A percentile compares a stretch with the other conserved stretches of the same genome.
Conservation (phyloP, 2,797 vertebrate species). For the Uromys caudimaculatus region DNA sequence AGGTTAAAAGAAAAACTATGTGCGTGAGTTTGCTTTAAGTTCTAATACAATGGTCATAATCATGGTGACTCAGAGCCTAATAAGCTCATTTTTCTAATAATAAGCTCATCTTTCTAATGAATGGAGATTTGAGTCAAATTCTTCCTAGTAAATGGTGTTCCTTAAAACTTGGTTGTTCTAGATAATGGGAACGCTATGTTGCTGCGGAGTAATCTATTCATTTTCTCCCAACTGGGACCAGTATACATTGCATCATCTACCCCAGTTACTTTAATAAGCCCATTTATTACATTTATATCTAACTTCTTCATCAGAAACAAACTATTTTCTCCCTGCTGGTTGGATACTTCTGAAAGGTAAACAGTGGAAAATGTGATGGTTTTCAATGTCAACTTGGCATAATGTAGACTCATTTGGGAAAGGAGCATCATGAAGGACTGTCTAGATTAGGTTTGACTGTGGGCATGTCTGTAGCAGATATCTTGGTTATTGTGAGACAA, state of each 20-base stretch:
- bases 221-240: not conserved
- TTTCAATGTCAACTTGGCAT: not conserved
- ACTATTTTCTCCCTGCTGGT: not conserved
- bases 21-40: conserved; percentile 47
- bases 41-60: conserved; percentile 24
- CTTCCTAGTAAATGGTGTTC: not conserved
- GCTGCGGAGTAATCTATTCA: conserved; percentile 9
- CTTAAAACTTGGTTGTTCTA: conserved; percentile 34
- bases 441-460: not conserved
- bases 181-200: not conserved
- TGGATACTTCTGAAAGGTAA: conserved; percentile 19
- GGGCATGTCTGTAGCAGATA: not conserved
- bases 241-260: not conserved
- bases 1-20: conserved; percentile 2
- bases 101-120: not conserved
- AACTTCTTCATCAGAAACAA: conserved; percentile 25
- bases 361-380: not conserved
- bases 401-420: not conserved
- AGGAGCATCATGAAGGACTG: not conserved
- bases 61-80: not conserved
- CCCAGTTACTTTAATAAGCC: not conserved
- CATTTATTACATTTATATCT: not conserved
- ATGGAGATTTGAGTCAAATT: conserved; percentile 38
- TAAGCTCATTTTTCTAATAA: conserved; percentile 45
- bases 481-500: not conserved